Percentiles rank a stretch among this genome's conserved stretches.
These are phyloP conservation scores for Apodemia mormo DNA, from an alignment of 2,888 invertebrate species.

Conservation along the genomic window DNA sequence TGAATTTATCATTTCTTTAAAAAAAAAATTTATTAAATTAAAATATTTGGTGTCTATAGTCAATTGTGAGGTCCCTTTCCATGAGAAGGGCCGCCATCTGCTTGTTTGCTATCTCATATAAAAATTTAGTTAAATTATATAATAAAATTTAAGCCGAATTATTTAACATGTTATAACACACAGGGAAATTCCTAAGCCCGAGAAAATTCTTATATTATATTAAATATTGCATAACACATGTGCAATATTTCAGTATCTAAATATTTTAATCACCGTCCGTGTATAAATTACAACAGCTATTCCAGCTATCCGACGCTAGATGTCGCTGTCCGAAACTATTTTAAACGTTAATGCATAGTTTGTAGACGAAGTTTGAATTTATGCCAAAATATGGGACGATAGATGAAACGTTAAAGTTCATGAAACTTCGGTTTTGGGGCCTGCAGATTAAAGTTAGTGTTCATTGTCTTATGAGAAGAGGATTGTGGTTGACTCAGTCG, in stretches of 20 bases:
- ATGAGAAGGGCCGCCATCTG: too few relatives aligned
- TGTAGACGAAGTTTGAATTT: constrained; percentile 53
- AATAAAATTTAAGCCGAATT: neutral
- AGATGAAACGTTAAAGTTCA: constrained; percentile 44
- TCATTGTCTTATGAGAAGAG: constrained; percentile 37
- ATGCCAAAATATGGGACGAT: constrained; percentile 55
- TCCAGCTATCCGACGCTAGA: constrained; percentile 55
- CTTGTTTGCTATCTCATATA: too few relatives aligned
- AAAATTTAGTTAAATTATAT: too few relatives aligned
- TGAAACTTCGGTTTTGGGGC: constrained; percentile 47
- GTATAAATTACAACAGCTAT: constrained; percentile 35
- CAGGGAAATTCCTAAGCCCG: neutral
- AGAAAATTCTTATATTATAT: neutral
- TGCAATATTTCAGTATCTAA: neutral
- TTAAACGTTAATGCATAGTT: constrained; percentile 40
- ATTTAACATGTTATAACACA: neutral
- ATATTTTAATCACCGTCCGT: constrained; percentile 19
- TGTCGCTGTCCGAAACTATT: constrained; percentile 54
- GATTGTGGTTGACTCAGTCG: constrained; percentile 41
- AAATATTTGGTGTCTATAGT: too few relatives aligned
- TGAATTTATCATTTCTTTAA: too few relatives aligned
- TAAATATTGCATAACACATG: neutral
- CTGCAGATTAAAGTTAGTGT: constrained; percentile 56
- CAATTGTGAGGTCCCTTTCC: too few relatives aligned
- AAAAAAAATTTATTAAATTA: too few relatives aligned